phyloP scores from a whole-genome alignment of 2,888 invertebrate species.

The Netelia fuscicornis region DNA sequence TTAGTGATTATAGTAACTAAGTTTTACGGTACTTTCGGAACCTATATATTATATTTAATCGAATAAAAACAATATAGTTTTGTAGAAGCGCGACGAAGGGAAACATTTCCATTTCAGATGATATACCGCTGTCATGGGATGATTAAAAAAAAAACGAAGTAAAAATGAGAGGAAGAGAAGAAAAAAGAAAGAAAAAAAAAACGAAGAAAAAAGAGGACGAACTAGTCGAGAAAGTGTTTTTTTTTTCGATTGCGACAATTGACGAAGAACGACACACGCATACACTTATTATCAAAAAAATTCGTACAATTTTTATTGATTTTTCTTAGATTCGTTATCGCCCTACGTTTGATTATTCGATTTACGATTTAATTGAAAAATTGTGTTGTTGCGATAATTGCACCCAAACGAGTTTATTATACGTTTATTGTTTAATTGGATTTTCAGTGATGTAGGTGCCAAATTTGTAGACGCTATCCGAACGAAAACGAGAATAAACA shows the following conservation, averaged over 20 bases:
- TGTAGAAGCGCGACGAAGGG: slow-evolving; percentile 78
- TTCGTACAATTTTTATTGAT: neutral
- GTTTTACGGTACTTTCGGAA: slow-evolving; percentile 82
- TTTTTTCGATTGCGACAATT: slow-evolving; percentile 33
- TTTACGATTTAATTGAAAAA: slow-evolving; percentile 15
- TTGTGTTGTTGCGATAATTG: slow-evolving; percentile 25
- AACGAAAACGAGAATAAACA: slow-evolving; percentile 8
- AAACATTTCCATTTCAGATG: slow-evolving; percentile 63
- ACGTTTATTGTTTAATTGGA: slow-evolving; percentile 37
- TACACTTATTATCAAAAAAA: slow-evolving; percentile 46
- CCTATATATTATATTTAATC: slow-evolving; percentile 81
- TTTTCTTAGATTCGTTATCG: neutral
- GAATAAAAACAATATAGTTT: slow-evolving; percentile 84
- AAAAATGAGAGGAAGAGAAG: slow-evolving; percentile 35
- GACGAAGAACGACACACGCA: slow-evolving; percentile 36
- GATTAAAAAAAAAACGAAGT: slow-evolving; percentile 60
- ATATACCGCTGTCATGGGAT: slow-evolving; percentile 74
- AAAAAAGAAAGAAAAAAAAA: slow-evolving; percentile 55
- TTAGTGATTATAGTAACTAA: slow-evolving; percentile 82
- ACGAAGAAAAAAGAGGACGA: slow-evolving; percentile 37
- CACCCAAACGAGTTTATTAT: slow-evolving; percentile 43
- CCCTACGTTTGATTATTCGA: slow-evolving; percentile 9
- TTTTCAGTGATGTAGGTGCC: slow-evolving; percentile 70
- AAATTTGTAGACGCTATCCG: slow-evolving; percentile 69
- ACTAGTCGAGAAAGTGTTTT: slow-evolving; percentile 40